A percentile compares a stretch with the other conserved stretches of the same genome.
phyloP scores from a whole-genome alignment of 2,113 vertebrate species.

The Semnornis frantzii region DNA sequence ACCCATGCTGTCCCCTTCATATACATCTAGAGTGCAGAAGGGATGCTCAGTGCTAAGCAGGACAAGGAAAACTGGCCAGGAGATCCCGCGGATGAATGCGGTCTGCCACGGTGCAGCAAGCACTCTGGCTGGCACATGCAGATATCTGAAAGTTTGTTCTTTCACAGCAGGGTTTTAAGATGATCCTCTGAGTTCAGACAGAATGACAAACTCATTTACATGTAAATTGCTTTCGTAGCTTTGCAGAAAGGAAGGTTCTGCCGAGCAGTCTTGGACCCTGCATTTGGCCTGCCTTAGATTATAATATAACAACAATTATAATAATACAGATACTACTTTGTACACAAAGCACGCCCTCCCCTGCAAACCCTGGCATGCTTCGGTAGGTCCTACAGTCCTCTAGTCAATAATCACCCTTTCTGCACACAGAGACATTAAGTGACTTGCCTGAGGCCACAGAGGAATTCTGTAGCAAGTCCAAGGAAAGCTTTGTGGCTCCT shows the following conservation, averaged over 20 bases:
- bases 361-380: constrained; percentile 65
- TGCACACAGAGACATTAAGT: constrained; percentile 50
- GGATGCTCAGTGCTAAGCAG: background rate
- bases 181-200: constrained; percentile 67
- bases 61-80: constrained; percentile 31
- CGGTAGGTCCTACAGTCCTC: constrained; percentile 52
- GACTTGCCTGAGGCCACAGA: constrained; percentile 63
- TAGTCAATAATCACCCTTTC: constrained; percentile 58
- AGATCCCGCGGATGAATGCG: constrained; percentile 17
- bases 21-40: background rate
- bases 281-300: constrained; percentile 65
- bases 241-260: constrained; percentile 64
- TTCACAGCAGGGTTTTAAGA: constrained; percentile 61
- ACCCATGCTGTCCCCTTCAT: background rate
- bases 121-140: constrained; percentile 20
- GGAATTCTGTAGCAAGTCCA: constrained; percentile 57
- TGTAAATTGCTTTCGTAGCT: constrained; percentile 68
- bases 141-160: constrained; percentile 55
- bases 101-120: constrained; percentile 20
- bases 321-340: constrained; percentile 61
- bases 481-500: constrained; percentile 55
- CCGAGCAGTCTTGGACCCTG: constrained; percentile 35
- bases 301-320: constrained; percentile 70
- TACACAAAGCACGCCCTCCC: constrained; percentile 67
- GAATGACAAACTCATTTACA: constrained; percentile 71